Evolutionary conservation across 1,140 invertebrate genomes (phyloP).

Genomic region (Aphelenchoides fujianensis): DNA sequence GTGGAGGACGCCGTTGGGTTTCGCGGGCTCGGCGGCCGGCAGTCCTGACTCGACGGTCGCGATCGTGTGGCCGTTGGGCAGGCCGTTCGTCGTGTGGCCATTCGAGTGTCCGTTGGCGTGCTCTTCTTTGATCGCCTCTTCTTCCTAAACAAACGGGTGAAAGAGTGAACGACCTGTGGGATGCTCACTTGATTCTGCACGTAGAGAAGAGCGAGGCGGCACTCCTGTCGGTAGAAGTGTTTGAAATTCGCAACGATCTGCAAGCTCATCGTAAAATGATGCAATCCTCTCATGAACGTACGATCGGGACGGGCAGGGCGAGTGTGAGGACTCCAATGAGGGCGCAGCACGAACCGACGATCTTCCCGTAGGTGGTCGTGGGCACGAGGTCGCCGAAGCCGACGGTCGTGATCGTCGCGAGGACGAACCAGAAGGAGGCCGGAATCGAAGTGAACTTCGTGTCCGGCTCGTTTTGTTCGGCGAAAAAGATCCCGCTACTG

Average conservation of each 20-base stretch:
- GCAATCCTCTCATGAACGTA: slow-evolving; percentile 60
- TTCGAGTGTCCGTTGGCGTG: not conserved
- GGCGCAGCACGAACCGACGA: slow-evolving; percentile 81
- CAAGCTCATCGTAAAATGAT: slow-evolving; percentile 7
- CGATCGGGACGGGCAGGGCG: slow-evolving; percentile 85
- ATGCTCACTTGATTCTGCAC: too few relatives aligned
- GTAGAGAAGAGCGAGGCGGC: slow-evolving; percentile 53
- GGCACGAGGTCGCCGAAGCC: slow-evolving; percentile 67
- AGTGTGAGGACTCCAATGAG: slow-evolving; percentile 84
- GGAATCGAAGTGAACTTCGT: slow-evolving; percentile 97
- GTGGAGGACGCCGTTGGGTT: not conserved
- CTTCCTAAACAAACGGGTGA: too few relatives aligned
- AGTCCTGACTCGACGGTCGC: not conserved
- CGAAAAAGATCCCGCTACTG: slow-evolving; percentile 96
- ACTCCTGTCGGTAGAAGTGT: slow-evolving; percentile 62
- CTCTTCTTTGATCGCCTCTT: too few relatives aligned
- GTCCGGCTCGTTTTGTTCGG: slow-evolving; percentile 88
- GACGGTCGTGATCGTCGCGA: slow-evolving; percentile 66
- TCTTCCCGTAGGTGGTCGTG: slow-evolving; percentile 76
- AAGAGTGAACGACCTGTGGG: too few relatives aligned
- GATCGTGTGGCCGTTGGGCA: not conserved
- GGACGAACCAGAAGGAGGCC: slow-evolving; percentile 91
- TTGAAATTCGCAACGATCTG: slow-evolving; percentile 59
- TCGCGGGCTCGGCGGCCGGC: not conserved
- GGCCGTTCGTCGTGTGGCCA: not conserved